phyloP scores from a whole-genome alignment of 2,797 vertebrate species.

The Chrosomus eos region DNA sequence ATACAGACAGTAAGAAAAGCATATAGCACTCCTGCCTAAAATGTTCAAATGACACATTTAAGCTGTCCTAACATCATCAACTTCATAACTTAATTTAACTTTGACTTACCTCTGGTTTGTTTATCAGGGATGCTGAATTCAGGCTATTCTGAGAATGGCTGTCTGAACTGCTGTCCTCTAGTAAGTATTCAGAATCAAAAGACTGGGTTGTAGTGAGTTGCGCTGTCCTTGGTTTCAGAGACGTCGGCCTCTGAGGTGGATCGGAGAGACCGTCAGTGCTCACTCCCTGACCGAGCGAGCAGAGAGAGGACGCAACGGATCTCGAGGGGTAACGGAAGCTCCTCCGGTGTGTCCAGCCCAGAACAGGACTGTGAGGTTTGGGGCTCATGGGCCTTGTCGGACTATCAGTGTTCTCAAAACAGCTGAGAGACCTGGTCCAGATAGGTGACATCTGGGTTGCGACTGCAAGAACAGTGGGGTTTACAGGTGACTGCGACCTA shows the following conservation, averaged over 20 bases:
- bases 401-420: slow-evolving; percentile 68
- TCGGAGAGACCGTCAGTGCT: slow-evolving; percentile 68
- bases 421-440: slow-evolving; percentile 67
- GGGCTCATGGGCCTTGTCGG: slow-evolving; percentile 84
- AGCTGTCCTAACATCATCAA: not conserved
- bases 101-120: slow-evolving; percentile 78
- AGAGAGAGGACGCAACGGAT: slow-evolving; percentile 74
- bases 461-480: slow-evolving; percentile 56
- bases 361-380: slow-evolving; percentile 78
- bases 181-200: slow-evolving; percentile 68
- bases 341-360: slow-evolving; percentile 59
- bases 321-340: slow-evolving; percentile 71
- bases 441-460: slow-evolving; percentile 66
- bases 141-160: slow-evolving; percentile 72
- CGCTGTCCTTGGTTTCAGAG: slow-evolving; percentile 69
- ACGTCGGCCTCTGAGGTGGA: slow-evolving; percentile 69
- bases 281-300: slow-evolving; percentile 76
- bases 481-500: slow-evolving; percentile 63
- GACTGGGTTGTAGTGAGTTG: slow-evolving; percentile 74
- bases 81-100: slow-evolving; percentile 48
- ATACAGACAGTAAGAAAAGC: not conserved
- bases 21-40: not conserved
- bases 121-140: slow-evolving; percentile 51
- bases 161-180: slow-evolving; percentile 71
- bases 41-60: not conserved